A percentile compares a stretch with the other conserved stretches of the same genome.
Evolutionary conservation across 1,140 invertebrate species (phyloP).

Genomic region (Zophobas atratus): DNA sequence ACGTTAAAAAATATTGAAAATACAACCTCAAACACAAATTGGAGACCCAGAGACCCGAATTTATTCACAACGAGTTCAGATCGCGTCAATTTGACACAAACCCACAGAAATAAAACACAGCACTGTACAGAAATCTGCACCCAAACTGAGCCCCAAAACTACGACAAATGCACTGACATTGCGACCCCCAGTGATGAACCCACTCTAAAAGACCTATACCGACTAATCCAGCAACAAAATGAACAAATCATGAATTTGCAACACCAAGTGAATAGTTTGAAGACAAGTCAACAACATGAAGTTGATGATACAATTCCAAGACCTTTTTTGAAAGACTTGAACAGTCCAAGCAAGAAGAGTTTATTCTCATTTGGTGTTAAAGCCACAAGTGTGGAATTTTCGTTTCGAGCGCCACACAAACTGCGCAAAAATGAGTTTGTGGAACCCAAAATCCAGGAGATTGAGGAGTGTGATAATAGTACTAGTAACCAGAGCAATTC

Average conservation of each 20-base stretch:
- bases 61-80: not conserved
- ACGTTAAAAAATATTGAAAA: slow-evolving; percentile 1
- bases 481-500: slow-evolving; percentile 66
- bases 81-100: no score
- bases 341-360: slow-evolving; percentile 13
- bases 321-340: not conserved
- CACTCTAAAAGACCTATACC: slow-evolving; percentile 71
- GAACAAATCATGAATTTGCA: slow-evolving; percentile 72
- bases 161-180: not conserved
- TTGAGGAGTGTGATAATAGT: slow-evolving; percentile 46
- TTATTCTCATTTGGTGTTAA: slow-evolving; percentile 77
- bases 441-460: slow-evolving; percentile 59
- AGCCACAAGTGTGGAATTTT: slow-evolving; percentile 80
- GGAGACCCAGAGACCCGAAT: not conserved
- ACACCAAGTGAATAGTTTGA: slow-evolving; percentile 71
- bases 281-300: slow-evolving; percentile 44
- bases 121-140: not conserved
- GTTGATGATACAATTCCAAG: not conserved
- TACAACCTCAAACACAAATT: not conserved
- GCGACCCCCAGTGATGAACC: slow-evolving; percentile 65
- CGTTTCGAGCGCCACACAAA: slow-evolving; percentile 69
- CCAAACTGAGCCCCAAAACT: not conserved
- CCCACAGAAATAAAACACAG: no score
- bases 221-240: slow-evolving; percentile 74
- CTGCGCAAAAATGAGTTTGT: slow-evolving; percentile 32